Base-by-base conservation (phyloP, 1,140 invertebrate species). In the Planococcus citri region DNA sequence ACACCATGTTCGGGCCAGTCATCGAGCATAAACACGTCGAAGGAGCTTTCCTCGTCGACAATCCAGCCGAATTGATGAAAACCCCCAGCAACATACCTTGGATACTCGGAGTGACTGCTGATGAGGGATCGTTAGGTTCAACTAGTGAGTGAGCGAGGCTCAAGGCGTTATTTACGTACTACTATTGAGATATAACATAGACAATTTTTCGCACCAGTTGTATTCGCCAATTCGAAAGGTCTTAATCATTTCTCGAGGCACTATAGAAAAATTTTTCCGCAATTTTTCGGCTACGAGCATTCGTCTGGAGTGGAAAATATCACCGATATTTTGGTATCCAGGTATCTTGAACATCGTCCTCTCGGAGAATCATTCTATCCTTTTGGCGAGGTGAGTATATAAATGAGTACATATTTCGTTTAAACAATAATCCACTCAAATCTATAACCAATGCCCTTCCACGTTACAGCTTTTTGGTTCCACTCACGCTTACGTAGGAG, bases 281-380 rank as follows among this genome's bases (percentile, higher is more conserved):
- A 64, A 25, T 64, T 64, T 17, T 64, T 64, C 22, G 60, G 60
- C 20, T 64, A 64, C 60, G 60, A 64, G 10, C 12, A 64, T 64
- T 10, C 60, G 3, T 17, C 17, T 4, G 20, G 24, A 4, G 10
- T 17, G 2, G 60, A 64, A 25, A 27, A 64, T 9, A 64, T 64
- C 3, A 64, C 60, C 1, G 22, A 27, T 9, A 64, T 27, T 2
- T 4, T 64, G 20, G 2, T 64, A 17, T 25, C 22, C 3, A 64
- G 25, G 20, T 64, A 64, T 21, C 3, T 27, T 4, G 3, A 25
- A 2, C 3, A 25, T 25, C 8, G 22, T 64, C 25, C 25, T 3
- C 3, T 25, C 1, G 22, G 17, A 9, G 1, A 22, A 9, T 64
- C 25, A 4, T 64, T 64, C 20, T 20, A 64, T 24, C 24, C 25